Evolutionary conservation across 1,140 invertebrate species (phyloP).

Genomic region (Sminthurides bifidus): DNA sequence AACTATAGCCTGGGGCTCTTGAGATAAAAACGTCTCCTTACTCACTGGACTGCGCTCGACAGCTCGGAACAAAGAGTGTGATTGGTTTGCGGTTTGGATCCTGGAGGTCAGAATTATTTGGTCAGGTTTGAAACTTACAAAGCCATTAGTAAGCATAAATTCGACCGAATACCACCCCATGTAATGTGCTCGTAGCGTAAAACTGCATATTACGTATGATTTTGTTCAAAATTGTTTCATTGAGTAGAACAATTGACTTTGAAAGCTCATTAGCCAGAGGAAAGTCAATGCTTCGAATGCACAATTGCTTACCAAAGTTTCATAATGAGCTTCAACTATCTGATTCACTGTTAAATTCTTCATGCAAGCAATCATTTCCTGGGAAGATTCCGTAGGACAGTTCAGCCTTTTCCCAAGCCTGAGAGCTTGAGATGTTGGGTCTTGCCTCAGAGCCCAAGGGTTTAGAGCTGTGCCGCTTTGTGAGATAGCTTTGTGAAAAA

Average conservation of each 20-base stretch:
- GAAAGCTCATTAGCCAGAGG: no score
- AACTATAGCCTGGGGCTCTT: neutral
- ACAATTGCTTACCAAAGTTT: neutral
- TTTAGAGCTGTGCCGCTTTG: slow-evolving; percentile 16
- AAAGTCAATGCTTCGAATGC: no score
- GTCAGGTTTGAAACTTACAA: neutral
- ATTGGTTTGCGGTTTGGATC: neutral
- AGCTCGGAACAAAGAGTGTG: neutral
- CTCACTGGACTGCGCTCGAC: no score
- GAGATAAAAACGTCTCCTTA: no score
- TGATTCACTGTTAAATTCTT: neutral
- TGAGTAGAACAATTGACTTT: neutral
- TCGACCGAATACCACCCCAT: no score
- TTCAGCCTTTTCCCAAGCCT: neutral
- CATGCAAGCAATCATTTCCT: neutral
- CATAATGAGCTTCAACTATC: neutral
- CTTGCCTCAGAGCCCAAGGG: slow-evolving; percentile 29
- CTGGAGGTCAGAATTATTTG: neutral
- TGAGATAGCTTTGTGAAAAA: slow-evolving; percentile 24
- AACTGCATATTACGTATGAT: no score
- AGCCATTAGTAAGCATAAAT: neutral
- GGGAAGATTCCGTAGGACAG: neutral
- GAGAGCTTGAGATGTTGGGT: slow-evolving; percentile 34
- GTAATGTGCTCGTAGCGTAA: no score
- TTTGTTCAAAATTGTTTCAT: no score